A percentile compares a stretch with the other conserved stretches of the same genome.
Evolutionary conservation across 2,113 vertebrate genomes (phyloP).

Genomic region (Acinonyx jubatus): DNA sequence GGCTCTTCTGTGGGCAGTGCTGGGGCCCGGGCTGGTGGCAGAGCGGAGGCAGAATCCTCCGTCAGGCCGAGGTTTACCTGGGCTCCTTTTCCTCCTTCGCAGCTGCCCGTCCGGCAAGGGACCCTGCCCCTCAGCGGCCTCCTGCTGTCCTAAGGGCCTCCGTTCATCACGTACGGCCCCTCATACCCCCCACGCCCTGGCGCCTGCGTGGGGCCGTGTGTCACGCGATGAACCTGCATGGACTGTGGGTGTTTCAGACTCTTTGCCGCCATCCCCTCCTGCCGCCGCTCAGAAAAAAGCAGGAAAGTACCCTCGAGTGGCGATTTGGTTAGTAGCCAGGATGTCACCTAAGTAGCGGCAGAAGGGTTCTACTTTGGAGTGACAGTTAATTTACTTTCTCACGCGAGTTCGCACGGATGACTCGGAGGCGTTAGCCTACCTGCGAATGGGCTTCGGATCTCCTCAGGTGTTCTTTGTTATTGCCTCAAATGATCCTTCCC

Average conservation of each 20-base stretch:
- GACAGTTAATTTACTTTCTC: not conserved
- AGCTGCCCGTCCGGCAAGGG: not conserved
- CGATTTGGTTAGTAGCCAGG: not conserved
- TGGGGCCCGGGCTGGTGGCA: too few relatives aligned
- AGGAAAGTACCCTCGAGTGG: not conserved
- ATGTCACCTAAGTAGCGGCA: not conserved
- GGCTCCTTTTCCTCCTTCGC: rapidly evolving
- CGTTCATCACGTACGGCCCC: rapidly evolving
- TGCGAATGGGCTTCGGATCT: too few relatives aligned
- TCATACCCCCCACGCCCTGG: rapidly evolving
- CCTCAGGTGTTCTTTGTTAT: not conserved
- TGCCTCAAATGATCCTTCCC: not conserved
- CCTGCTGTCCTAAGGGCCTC: too few relatives aligned
- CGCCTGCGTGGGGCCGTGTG: too few relatives aligned
- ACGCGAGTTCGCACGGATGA: not conserved
- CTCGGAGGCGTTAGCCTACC: rapidly evolving
- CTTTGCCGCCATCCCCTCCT: not conserved
- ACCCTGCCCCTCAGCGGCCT: not conserved
- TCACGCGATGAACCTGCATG: rapidly evolving
- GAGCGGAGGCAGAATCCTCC: rapidly evolving
- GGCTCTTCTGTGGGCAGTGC: not conserved
- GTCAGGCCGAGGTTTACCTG: rapidly evolving
- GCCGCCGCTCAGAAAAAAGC: not conserved
- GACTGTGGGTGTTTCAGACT: not conserved
- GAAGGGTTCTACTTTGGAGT: not conserved